These are phyloP conservation scores for Stramonita haemastoma DNA, from an alignment of 2,888 invertebrate species.

Conservation along the genomic window DNA sequence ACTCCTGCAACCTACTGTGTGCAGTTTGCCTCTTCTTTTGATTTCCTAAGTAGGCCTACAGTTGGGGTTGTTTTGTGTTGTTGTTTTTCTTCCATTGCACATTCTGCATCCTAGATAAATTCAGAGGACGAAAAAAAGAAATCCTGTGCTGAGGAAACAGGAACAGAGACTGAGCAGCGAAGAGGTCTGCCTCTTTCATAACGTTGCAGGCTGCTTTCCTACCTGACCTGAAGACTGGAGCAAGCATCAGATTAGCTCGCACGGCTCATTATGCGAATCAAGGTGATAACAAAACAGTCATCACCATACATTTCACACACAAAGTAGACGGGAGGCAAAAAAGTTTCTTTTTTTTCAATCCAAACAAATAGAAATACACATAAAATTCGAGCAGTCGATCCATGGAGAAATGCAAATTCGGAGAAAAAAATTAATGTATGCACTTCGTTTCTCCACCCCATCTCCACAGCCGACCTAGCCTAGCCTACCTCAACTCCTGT, in stretches of 20 bases:
- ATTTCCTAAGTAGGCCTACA: too few species aligned
- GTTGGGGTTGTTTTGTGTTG: too few species aligned
- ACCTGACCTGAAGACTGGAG: slow-evolving; percentile 2
- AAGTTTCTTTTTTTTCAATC: neutral
- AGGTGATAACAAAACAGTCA: slow-evolving; percentile 30
- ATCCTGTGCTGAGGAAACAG: too few species aligned
- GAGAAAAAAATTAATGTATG: neutral
- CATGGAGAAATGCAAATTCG: neutral
- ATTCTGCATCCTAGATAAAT: too few species aligned
- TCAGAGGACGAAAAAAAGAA: too few species aligned
- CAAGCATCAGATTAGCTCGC: slow-evolving; percentile 32
- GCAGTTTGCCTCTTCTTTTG: too few species aligned
- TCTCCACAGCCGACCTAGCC: slow-evolving; percentile 30
- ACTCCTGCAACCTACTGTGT: too few species aligned
- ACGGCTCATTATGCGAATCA: slow-evolving; percentile 43
- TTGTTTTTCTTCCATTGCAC: too few species aligned
- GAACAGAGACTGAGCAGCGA: neutral
- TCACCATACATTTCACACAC: slow-evolving; percentile 7
- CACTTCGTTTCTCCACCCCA: neutral
- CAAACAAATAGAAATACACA: neutral
- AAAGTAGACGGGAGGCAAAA: neutral
- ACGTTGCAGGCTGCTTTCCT: slow-evolving; percentile 11
- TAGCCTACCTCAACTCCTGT: slow-evolving; percentile 35
- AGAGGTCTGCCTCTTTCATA: neutral
- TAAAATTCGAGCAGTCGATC: neutral